Evolutionary conservation across 2,113 vertebrate genomes (phyloP).

Genomic region (Dasyprocta punctata): DNA sequence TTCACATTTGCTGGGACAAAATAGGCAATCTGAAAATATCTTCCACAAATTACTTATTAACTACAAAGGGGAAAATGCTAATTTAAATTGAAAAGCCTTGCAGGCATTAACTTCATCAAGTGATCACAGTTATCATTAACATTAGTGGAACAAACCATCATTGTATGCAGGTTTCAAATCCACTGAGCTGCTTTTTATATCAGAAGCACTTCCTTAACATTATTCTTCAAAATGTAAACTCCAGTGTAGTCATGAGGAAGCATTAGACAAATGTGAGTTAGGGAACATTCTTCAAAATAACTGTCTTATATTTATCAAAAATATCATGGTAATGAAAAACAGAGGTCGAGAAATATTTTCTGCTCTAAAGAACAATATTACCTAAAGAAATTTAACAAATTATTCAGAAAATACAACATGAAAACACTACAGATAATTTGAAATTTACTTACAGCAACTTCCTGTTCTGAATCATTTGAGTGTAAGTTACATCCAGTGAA

Average conservation of each 20-base stretch:
- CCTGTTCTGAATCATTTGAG: not conserved
- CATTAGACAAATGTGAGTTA: not conserved
- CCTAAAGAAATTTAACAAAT: not conserved
- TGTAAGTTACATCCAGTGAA: not conserved
- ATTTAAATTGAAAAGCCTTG: not conserved
- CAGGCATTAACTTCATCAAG: not conserved
- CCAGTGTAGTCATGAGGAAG: not conserved
- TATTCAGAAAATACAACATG: not conserved
- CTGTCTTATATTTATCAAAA: not conserved
- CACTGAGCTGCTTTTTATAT: too few species aligned
- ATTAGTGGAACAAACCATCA: not conserved
- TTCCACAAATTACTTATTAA: not conserved
- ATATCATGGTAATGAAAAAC: not conserved
- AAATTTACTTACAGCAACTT: not conserved
- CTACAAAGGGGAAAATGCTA: not conserved
- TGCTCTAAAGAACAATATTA: not conserved
- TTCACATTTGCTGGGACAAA: not conserved
- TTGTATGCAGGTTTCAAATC: not conserved
- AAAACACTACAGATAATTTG: not conserved
- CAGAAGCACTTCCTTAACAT: not conserved
- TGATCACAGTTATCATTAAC: not conserved
- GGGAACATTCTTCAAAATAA: not conserved
- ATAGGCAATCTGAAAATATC: not conserved
- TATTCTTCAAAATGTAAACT: not conserved
- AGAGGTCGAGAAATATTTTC: not conserved